A percentile compares a stretch with the other conserved stretches of the same genome.
These are phyloP conservation scores for Cuculus canorus DNA, from an alignment of 2,797 vertebrate genomes.

Conservation along the genomic window DNA sequence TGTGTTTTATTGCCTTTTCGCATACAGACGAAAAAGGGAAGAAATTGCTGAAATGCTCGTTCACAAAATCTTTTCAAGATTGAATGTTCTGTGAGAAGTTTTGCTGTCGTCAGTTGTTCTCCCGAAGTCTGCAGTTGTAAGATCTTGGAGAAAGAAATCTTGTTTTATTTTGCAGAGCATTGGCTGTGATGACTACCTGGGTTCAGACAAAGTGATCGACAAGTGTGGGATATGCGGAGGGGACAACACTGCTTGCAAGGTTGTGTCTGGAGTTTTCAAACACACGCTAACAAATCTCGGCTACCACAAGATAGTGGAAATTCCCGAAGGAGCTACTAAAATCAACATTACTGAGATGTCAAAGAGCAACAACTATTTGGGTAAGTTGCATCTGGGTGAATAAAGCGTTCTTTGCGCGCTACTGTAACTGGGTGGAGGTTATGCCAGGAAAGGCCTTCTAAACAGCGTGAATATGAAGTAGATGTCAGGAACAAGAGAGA, in stretches of 20 bases:
- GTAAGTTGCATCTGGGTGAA: slow-evolving; percentile 76
- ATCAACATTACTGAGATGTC: slow-evolving; percentile 97
- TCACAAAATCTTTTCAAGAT: not conserved
- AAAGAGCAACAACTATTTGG: slow-evolving; percentile 97
- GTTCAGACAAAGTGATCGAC: slow-evolving; percentile 91
- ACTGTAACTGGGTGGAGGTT: not conserved
- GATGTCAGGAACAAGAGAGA: not conserved
- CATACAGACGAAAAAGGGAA: not conserved
- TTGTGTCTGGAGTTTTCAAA: slow-evolving; percentile 92
- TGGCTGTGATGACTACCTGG: slow-evolving; percentile 93
- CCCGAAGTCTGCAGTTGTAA: not conserved
- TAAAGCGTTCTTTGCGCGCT: not conserved
- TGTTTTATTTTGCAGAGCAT: slow-evolving; percentile 81
- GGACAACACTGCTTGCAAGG: slow-evolving; percentile 88
- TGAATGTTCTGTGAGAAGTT: not conserved
- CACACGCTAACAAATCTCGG: slow-evolving; percentile 90
- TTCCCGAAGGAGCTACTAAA: slow-evolving; percentile 95
- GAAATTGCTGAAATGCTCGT: not conserved
- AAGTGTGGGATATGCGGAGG: slow-evolving; percentile 96
- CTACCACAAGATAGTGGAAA: slow-evolving; percentile 97
- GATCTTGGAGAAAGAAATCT: slow-evolving; percentile 31
- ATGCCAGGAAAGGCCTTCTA: not conserved
- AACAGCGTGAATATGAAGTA: not conserved
- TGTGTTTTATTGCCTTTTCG: not conserved
- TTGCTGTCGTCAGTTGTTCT: not conserved